A percentile compares a stretch with the other conserved stretches of the same genome.
These are phyloP conservation scores for Phymatocera aterrima DNA, from an alignment of 2,888 invertebrate species.

Conservation along the genomic window DNA sequence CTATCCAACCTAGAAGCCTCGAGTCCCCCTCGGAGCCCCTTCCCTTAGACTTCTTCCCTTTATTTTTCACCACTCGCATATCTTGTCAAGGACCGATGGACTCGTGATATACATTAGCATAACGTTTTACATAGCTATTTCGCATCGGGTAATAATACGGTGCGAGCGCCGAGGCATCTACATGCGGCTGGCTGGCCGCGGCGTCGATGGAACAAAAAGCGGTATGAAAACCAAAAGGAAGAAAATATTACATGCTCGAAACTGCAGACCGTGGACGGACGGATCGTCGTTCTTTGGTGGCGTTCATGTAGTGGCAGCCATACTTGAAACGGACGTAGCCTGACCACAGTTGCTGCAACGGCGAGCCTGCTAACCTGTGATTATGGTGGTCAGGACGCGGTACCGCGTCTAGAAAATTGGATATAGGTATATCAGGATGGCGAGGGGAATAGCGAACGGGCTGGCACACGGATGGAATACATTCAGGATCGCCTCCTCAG, in stretches of 20 bases:
- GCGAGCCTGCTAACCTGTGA: conserved; percentile 68
- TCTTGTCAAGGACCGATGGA: conserved; percentile 47
- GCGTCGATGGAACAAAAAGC: conserved; percentile 40
- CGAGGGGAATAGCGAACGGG: conserved; percentile 51
- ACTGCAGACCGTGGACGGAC: conserved; percentile 1
- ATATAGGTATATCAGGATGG: conserved; percentile 60
- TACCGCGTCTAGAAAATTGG: conserved; percentile 67
- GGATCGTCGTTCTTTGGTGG: neutral
- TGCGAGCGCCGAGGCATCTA: conserved; percentile 29
- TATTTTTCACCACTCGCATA: conserved; percentile 50
- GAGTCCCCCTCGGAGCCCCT: neutral
- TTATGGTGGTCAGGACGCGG: conserved; percentile 65
- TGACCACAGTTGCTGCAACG: conserved; percentile 57
- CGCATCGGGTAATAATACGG: conserved; percentile 54
- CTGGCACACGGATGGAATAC: conserved; percentile 43
- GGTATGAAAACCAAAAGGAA: conserved; percentile 37
- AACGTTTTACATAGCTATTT: conserved; percentile 60
- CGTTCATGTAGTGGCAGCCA: conserved; percentile 62
- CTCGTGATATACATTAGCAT: conserved; percentile 61
- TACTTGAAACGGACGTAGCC: conserved; percentile 61
- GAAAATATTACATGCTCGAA: neutral
- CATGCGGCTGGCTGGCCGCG: conserved; percentile 30
- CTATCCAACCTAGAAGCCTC: conserved; percentile 21
- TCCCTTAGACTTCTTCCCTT: conserved; percentile 34
- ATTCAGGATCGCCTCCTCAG: neutral